phyloP scores from a whole-genome alignment of 1,140 invertebrate species.

The Leptoteleia sp. region DNA sequence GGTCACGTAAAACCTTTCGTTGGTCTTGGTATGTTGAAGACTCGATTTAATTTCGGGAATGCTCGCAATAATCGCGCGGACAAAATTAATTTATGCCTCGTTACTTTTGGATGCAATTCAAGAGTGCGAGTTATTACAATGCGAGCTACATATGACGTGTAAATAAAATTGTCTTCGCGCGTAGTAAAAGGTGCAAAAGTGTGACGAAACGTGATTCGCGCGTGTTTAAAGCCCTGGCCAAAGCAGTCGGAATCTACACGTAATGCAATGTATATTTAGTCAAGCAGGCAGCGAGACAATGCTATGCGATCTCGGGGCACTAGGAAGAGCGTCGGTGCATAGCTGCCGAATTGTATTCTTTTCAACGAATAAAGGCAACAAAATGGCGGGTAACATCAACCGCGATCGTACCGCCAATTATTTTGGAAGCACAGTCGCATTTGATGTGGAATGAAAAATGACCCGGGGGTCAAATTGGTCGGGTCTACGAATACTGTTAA shows the following conservation, averaged over 20 bases:
- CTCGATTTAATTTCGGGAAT: conserved; percentile 1
- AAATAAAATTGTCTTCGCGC: conserved; percentile 50
- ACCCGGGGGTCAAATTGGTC: neutral
- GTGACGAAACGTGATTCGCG: conserved; percentile 72
- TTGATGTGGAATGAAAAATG: neutral
- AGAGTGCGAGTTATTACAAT: conserved; percentile 15
- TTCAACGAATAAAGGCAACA: conserved; percentile 15
- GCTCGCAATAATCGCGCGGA: neutral
- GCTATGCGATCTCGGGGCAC: conserved; percentile 71
- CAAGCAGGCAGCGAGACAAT: conserved; percentile 72
- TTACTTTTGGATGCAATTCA: conserved; percentile 19
- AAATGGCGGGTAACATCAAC: no score
- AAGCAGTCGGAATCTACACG: conserved; percentile 71
- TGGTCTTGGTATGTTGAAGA: conserved; percentile 2
- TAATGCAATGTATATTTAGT: conserved; percentile 76
- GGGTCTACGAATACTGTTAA: conserved; percentile 11
- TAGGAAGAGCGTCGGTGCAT: conserved; percentile 65
- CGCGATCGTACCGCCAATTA: conserved; percentile 1
- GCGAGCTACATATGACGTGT: conserved; percentile 15
- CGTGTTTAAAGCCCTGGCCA: conserved; percentile 70
- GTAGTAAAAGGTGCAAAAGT: conserved; percentile 70
- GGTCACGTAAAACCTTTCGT: conserved; percentile 26
- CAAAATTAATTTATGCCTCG: neutral
- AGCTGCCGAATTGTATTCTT: conserved; percentile 29
- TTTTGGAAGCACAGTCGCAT: conserved; percentile 6